Evolutionary conservation across 2,888 invertebrate species (phyloP).

Genomic region (Nowickia ferox): DNA sequence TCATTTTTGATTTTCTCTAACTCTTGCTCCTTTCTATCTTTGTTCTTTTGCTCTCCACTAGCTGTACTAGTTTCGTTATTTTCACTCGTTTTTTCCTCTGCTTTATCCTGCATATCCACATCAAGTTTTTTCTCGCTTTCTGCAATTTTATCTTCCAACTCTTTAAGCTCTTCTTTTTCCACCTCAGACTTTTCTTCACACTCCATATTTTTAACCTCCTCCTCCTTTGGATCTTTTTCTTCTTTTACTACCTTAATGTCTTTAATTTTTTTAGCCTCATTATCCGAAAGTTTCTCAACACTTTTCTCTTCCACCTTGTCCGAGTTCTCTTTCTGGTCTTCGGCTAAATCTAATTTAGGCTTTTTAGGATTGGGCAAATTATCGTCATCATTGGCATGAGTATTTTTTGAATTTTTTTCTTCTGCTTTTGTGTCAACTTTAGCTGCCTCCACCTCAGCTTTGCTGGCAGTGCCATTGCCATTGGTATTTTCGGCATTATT

Average conservation of each 20-base stretch:
- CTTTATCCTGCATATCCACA: conserved; percentile 28
- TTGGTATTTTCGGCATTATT: conserved; percentile 80
- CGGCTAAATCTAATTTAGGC: conserved; percentile 78
- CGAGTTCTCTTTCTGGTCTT: conserved; percentile 57
- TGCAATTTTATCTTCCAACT: not conserved
- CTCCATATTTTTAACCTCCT: conserved; percentile 44
- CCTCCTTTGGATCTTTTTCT: conserved; percentile 71
- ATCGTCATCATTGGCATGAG: conserved; percentile 76
- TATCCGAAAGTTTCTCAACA: not conserved
- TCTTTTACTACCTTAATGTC: conserved; percentile 40
- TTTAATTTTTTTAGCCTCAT: conserved; percentile 4
- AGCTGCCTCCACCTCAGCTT: conserved; percentile 65
- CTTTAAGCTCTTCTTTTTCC: conserved; percentile 34
- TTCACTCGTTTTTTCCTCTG: conserved; percentile 18
- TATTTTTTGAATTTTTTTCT: conserved; percentile 64
- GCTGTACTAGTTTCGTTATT: not conserved
- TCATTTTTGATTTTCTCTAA: conserved; percentile 25
- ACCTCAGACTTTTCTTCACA: conserved; percentile 47
- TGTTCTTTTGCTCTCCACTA: conserved; percentile 26
- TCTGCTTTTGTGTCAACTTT: conserved; percentile 63
- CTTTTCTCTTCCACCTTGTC: conserved; percentile 28
- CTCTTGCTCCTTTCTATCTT: conserved; percentile 41
- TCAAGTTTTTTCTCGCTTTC: conserved; percentile 46
- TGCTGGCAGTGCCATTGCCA: conserved; percentile 71
- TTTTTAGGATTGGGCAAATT: conserved; percentile 84